Evolutionary conservation across 2,113 vertebrate species (phyloP).

Genomic region (Tor tambroides): DNA sequence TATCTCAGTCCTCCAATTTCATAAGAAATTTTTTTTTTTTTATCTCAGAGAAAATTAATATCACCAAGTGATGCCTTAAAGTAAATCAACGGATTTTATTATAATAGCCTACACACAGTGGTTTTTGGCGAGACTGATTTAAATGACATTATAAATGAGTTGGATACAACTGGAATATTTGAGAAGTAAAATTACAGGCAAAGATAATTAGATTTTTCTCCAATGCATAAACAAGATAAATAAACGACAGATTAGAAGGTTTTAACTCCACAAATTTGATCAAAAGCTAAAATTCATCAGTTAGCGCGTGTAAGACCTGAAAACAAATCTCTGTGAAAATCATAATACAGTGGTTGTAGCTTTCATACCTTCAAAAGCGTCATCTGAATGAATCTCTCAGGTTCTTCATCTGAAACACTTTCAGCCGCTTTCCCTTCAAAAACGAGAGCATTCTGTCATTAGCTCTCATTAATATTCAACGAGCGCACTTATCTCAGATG

Average conservation of each 20-base stretch:
- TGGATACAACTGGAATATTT: conserved; percentile 2
- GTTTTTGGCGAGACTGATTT: conserved; percentile 24
- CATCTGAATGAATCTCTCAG: background rate
- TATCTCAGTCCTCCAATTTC: background rate
- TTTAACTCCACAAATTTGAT: conserved; percentile 7
- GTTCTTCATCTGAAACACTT: background rate
- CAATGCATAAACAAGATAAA: conserved; percentile 3
- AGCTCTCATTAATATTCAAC: conserved; percentile 54
- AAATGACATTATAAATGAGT: background rate
- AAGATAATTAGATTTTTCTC: conserved; percentile 30
- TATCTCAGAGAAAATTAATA: background rate
- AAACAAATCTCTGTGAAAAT: background rate
- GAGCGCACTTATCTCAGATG: conserved; percentile 8
- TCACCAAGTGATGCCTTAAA: background rate
- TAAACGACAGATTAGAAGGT: background rate
- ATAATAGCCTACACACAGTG: background rate
- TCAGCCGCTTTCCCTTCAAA: conserved; percentile 26
- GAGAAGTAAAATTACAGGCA: background rate
- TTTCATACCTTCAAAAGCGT: background rate
- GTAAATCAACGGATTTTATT: background rate
- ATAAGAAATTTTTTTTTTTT: background rate
- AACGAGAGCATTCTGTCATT: conserved; percentile 31
- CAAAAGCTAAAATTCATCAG: conserved; percentile 5
- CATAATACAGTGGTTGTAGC: background rate
- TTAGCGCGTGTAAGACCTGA: background rate